Percentiles rank a stretch among this genome's conserved stretches.
phyloP scores from a whole-genome alignment of 2,888 invertebrate genomes.

The Xanthia icteritia region DNA sequence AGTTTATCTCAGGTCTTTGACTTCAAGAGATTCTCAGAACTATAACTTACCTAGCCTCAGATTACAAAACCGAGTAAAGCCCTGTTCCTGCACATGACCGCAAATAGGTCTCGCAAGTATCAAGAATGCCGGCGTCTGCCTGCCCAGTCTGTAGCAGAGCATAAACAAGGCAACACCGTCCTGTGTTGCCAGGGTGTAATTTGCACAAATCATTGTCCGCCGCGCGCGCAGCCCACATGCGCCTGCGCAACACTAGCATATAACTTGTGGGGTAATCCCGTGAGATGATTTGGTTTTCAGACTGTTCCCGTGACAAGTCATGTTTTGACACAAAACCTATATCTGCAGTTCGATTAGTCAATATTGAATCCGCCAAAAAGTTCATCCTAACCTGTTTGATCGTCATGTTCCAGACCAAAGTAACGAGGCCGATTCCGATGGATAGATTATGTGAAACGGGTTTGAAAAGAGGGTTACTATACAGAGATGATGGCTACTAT shows the following conservation, averaged over 20 bases:
- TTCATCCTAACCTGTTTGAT: neutral
- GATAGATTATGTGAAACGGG: neutral
- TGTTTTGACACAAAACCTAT: neutral
- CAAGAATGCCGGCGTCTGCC: conserved; percentile 53
- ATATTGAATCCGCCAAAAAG: neutral
- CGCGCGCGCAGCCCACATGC: conserved; percentile 48
- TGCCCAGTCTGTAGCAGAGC: conserved; percentile 35
- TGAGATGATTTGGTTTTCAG: conserved; percentile 28
- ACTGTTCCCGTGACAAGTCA: conserved; percentile 2
- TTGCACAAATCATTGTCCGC: conserved; percentile 82
- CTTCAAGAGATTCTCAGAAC: neutral
- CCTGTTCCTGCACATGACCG: conserved; percentile 38
- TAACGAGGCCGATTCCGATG: neutral
- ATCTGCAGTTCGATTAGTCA: neutral
- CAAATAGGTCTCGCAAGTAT: conserved; percentile 46
- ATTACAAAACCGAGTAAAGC: conserved; percentile 33
- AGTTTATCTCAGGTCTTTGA: neutral
- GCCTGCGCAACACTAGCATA: conserved; percentile 31
- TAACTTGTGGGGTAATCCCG: conserved; percentile 28
- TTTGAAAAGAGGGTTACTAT: neutral
- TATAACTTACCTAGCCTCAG: neutral
- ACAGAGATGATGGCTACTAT: too few species aligned
- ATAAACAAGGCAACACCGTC: conserved; percentile 55
- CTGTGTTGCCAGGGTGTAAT: conserved; percentile 71
- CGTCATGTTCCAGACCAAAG: neutral